Evolutionary conservation across 2,113 vertebrate genomes (phyloP).

Genomic region (Corapipo altera): DNA sequence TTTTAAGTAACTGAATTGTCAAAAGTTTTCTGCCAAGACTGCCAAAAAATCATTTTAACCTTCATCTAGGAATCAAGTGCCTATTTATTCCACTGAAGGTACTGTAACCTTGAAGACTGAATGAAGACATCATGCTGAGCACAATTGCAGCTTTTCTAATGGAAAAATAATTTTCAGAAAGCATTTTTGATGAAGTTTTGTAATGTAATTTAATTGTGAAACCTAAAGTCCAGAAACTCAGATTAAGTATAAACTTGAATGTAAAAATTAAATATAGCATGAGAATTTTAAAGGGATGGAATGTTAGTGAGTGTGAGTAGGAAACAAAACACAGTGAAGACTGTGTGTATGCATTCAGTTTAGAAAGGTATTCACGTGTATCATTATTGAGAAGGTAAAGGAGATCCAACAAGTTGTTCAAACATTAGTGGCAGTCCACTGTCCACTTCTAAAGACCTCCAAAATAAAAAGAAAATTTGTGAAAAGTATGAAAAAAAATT

Average conservation of each 20-base stretch:
- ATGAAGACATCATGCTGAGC: constrained; percentile 42
- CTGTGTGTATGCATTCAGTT: neutral
- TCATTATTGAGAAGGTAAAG: neutral
- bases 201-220: constrained; percentile 39
- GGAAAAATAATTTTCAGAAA: constrained; percentile 8
- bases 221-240: constrained; percentile 26
- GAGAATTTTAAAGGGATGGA: neutral
- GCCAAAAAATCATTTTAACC: constrained; percentile 33
- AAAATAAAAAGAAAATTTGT: neutral
- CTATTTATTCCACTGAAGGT: constrained; percentile 34
- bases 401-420: neutral
- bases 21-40: neutral
- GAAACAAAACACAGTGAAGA: neutral
- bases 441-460: neutral
- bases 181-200: constrained; percentile 27
- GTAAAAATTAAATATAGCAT: neutral
- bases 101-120: constrained; percentile 50
- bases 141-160: constrained; percentile 41
- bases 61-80: constrained; percentile 47
- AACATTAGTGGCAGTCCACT: neutral
- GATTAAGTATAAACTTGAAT: constrained; percentile 5
- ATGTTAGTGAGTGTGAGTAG: neutral
- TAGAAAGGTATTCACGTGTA: neutral
- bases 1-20: neutral
- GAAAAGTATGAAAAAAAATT: neutral